Evolutionary conservation across 2,113 vertebrate species (phyloP).

Genomic region (Promerops cafer): DNA sequence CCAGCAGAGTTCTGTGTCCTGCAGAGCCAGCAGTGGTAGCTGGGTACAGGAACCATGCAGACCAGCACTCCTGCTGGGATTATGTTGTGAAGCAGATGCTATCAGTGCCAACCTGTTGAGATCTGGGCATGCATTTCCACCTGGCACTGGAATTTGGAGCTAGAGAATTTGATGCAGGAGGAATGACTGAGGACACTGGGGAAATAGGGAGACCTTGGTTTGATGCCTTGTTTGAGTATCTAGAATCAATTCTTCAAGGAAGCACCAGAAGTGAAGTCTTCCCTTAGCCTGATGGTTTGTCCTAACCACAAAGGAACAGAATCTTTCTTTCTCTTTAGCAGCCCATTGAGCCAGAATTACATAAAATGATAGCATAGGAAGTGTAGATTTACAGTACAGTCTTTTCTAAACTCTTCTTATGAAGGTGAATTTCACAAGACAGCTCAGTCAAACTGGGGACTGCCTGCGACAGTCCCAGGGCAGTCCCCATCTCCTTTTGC

Average conservation of each 20-base stretch:
- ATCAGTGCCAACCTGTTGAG: accelerated
- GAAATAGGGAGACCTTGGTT: background rate
- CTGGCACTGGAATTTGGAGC: background rate
- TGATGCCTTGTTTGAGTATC: background rate
- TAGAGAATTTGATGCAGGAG: background rate
- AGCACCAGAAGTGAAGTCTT: background rate
- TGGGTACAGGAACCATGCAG: background rate
- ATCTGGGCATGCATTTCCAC: background rate
- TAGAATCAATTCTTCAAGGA: background rate
- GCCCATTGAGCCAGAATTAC: background rate
- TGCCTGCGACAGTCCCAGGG: background rate
- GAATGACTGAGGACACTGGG: background rate
- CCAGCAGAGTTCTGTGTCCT: background rate
- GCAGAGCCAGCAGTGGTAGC: background rate
- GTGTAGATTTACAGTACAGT: background rate
- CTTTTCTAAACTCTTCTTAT: background rate
- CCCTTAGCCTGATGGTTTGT: background rate
- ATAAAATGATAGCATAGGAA: background rate
- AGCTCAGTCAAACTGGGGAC: background rate
- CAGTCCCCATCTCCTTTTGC: background rate
- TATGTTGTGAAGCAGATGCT: background rate
- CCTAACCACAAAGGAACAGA: background rate
- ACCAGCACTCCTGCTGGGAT: background rate
- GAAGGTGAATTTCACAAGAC: background rate
- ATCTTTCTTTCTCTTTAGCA: background rate